Base-by-base conservation (phyloP, 2,888 invertebrate species). In the Podabrus alpinus region DNA sequence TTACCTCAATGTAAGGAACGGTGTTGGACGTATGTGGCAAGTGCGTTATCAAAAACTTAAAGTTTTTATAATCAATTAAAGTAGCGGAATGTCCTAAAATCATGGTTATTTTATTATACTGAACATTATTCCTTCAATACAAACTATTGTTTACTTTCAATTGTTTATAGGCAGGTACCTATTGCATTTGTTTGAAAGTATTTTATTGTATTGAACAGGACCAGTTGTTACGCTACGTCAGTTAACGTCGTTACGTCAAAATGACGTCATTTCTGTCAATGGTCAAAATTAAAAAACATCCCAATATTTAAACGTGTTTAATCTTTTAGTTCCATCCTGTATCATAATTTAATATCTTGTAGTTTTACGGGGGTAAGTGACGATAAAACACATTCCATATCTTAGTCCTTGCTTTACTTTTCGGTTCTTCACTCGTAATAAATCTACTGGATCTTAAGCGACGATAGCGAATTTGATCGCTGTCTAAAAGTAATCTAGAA, bases 41-140 rank as follows among this genome's bases (percentile, higher is more conserved):
- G 15, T 68, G 15, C 4, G 68, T 59, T 7, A 75, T 68, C 13
- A 72, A 7, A 68, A 75, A 75, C 25, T 15, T 67, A 19, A 75
- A 29, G 25, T 45, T 62, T 45, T 66, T 68, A 10, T 21, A 72
- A n/a, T 59, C 64, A 7, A 75, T 59, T 16, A 75, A 66, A 5
- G 68, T 64, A 11, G 72, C 59, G 4, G 66, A 15, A 16, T 24
- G 29, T 61, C 75, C 70, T 15, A 75, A 29, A 29, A 68, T 15
- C 59, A 68, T 74, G 60, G 64, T 70, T n/a, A 64, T 19, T 64
- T 25, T 9, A 13, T 13, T 5, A n/a, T n/a, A 45, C 45, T 45
- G 13, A 45, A 7, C 9, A n/a, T 1, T n/a, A n/a, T n/a, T n/a
- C n/a, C n/a, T n/a, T n/a, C n/a, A n/a, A n/a, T 7, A 45, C n/a